Base-by-base conservation (phyloP, 2,113 vertebrate genomes). In the Atractosteus spatula region DNA sequence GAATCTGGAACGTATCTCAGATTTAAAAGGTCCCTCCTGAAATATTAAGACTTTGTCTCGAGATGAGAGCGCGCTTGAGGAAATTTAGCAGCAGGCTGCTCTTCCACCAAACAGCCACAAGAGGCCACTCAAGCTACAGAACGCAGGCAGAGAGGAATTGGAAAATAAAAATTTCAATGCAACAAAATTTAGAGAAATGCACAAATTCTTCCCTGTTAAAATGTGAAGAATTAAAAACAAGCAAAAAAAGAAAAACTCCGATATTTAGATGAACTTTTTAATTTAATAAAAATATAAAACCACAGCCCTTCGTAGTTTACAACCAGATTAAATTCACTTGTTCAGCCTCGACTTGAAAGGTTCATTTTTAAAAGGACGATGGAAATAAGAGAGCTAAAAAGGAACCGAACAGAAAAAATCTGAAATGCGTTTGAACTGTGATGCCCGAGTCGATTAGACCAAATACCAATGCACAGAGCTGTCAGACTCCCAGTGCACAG, bases 361-460 rank as follows among this genome's bases (percentile, higher is more conserved):
- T 29, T 29, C 29, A 29, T 29, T 29, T 29, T 29, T 29, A 29
- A 29, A 29, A 29, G 29, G 29, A 29, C 29, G 29, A 29, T 29
- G 29, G 29, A 29, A 29, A 29, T 29, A 29, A 29, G 29, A 29
- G 29, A 29, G 29, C 29, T 29, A 29, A 29, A 29, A 29, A 29
- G 29, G 29, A 29, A 29, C 29, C 29, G 29, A 29, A 29, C 29
- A 29, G 29, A 29, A 29, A 29, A 29, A 29, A 29, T 29, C 29
- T 29, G 29, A 29, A 29, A 29, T 29, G 29, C 29, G 29, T 29
- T 29, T 29, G 29, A 29, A 29, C 29, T 29, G 29, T 29, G 81
- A 57, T 29, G 71, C 0, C 17, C 17, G 94, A 94, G 54, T 29
- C 17, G 17, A 29, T 29, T 29, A 29, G 17, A 29, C 17, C 17